Conservation (phyloP, 2,113 vertebrate genomes). For the Calidris pugnax region DNA sequence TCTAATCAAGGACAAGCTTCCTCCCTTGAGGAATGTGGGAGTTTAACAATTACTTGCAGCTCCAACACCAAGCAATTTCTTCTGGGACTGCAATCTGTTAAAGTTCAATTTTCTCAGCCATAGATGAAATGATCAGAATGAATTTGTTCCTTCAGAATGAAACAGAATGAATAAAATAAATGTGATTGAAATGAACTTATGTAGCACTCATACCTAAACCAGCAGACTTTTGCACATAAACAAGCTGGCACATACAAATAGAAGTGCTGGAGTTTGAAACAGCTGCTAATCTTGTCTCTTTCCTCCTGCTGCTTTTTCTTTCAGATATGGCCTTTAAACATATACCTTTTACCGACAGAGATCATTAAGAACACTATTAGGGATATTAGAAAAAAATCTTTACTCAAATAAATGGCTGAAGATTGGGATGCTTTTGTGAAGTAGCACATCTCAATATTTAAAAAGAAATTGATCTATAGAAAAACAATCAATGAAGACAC, state of each 20-base stretch:
- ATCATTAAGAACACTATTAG: background rate
- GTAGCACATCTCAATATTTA: background rate
- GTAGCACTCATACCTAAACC: constrained; percentile 58
- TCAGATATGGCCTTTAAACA: background rate
- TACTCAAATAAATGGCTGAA: background rate
- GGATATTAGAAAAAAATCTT: background rate
- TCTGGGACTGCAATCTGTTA: constrained; percentile 77
- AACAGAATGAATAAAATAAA: constrained; percentile 77
- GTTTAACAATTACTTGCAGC: constrained; percentile 80
- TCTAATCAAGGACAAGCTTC: constrained; percentile 77
- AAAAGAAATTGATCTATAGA: background rate
- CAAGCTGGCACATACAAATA: background rate
- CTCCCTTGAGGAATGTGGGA: constrained; percentile 71
- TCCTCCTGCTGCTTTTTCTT: background rate
- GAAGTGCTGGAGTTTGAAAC: background rate
- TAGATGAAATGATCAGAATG: constrained; percentile 79
- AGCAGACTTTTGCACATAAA: background rate
- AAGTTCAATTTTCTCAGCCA: constrained; percentile 79
- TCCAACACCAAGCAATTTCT: constrained; percentile 80
- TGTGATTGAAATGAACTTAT: constrained; percentile 78
- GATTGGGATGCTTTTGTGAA: background rate
- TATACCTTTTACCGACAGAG: background rate
- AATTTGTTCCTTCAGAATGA: constrained; percentile 78
- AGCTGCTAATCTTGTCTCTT: background rate
- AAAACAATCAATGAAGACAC: background rate